Evolutionary conservation across 2,888 invertebrate species (phyloP).

Genomic region (Hermodice carunculata): DNA sequence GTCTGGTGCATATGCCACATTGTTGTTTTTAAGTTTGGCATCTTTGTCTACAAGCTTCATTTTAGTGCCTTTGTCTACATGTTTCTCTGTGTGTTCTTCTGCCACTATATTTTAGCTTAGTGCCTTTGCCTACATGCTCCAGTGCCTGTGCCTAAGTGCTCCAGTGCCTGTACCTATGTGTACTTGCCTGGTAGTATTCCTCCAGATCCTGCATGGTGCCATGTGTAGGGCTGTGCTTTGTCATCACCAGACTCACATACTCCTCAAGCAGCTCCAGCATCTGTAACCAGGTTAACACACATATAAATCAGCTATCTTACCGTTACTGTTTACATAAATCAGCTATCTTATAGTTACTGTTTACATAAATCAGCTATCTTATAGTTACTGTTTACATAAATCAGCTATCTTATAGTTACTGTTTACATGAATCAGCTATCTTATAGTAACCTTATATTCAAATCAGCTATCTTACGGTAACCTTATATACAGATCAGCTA

Average conservation of each 20-base stretch:
- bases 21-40: too few relatives aligned
- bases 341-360: neutral
- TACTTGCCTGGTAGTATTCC: conserved; percentile 64
- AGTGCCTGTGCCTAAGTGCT: too few relatives aligned
- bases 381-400: neutral
- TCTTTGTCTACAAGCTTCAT: too few relatives aligned
- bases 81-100: too few relatives aligned
- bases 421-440: neutral
- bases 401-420: neutral
- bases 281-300: conserved; percentile 37
- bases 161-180: too few relatives aligned
- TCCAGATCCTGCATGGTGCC: conserved; percentile 67
- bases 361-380: neutral
- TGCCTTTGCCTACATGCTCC: too few relatives aligned
- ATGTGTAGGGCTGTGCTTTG: conserved; percentile 57
- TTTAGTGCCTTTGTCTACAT: too few relatives aligned
- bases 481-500: too few relatives aligned
- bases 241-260: conserved; percentile 68
- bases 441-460: neutral
- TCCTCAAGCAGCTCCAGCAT: conserved; percentile 66
- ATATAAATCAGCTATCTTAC: neutral
- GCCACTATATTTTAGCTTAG: too few relatives aligned
- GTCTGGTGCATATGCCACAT: too few relatives aligned
- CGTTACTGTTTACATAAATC: neutral
- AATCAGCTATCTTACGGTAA: too few relatives aligned